Evolutionary conservation across 2,888 invertebrate species (phyloP).

Genomic region (Stictocephala bisonia): DNA sequence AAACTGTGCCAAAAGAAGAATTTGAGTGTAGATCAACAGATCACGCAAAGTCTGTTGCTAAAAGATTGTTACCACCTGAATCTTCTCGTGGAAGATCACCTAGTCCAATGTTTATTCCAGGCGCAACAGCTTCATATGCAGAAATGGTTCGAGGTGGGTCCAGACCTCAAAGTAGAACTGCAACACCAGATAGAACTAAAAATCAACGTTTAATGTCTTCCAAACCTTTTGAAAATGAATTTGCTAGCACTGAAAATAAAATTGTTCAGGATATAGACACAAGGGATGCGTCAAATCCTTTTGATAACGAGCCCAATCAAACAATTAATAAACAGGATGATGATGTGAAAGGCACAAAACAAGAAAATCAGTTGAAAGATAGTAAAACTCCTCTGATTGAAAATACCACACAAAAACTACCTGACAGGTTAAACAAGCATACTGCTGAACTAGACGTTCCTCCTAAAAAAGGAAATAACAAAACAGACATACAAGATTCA

Average conservation of each 20-base stretch:
- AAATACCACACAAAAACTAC: too few relatives aligned
- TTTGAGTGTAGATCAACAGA: background rate
- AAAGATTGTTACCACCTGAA: conserved; percentile 39
- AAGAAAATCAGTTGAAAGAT: too few relatives aligned
- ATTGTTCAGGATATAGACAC: background rate
- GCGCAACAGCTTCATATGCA: conserved; percentile 78
- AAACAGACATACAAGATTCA: conserved; percentile 53
- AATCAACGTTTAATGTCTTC: too few relatives aligned
- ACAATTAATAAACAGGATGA: too few relatives aligned
- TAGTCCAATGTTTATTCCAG: conserved; percentile 80
- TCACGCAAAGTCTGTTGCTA: conserved; percentile 4
- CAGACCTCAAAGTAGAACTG: conserved; percentile 48
- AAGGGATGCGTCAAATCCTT: too few relatives aligned
- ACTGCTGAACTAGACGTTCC: too few relatives aligned
- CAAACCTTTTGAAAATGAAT: too few relatives aligned
- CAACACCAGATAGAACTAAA: conserved; percentile 47
- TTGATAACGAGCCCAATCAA: too few relatives aligned
- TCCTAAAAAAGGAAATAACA: conserved; percentile 44
- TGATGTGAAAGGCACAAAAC: too few relatives aligned
- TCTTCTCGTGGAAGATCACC: conserved; percentile 61
- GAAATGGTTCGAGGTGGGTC: conserved; percentile 78
- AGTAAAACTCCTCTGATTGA: too few relatives aligned
- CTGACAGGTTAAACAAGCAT: too few relatives aligned
- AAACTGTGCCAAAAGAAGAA: conserved; percentile 11
- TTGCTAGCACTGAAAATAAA: too few relatives aligned